Percentiles rank a stretch among this genome's conserved stretches.
These are phyloP conservation scores for Pteronura brasiliensis DNA, from an alignment of 2,113 vertebrate species.

Conservation along the genomic window DNA sequence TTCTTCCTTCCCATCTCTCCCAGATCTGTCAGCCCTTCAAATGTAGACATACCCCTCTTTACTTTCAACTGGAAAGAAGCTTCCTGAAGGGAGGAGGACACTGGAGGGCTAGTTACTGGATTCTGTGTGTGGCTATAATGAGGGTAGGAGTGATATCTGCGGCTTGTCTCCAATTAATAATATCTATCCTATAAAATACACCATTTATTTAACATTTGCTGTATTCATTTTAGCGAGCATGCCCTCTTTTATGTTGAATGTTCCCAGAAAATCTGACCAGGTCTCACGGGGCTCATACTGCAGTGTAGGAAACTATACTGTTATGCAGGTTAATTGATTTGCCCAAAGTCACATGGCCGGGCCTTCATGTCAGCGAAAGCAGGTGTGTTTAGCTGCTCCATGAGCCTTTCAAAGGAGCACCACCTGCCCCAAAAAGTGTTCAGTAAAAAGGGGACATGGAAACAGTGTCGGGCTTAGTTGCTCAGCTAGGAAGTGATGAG, in stretches of 20 bases:
- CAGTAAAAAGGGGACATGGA: neutral
- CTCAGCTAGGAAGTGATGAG: neutral
- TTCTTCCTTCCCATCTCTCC: too few relatives aligned
- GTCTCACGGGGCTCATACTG: neutral
- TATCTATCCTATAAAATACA: neutral
- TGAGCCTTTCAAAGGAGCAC: neutral
- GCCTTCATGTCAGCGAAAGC: neutral
- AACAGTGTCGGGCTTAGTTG: neutral
- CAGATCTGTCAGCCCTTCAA: neutral
- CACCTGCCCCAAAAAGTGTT: neutral
- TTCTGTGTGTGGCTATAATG: neutral
- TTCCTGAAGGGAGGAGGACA: neutral
- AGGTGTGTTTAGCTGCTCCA: accelerated
- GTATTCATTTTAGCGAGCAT: neutral
- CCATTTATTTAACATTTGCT: neutral
- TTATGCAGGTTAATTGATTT: neutral
- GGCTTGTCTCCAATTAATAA: neutral
- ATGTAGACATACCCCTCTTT: accelerated
- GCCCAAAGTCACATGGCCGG: neutral
- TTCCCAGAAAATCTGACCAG: neutral
- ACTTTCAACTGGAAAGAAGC: neutral
- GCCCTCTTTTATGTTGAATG: neutral
- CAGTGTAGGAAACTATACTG: neutral
- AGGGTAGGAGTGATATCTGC: neutral
- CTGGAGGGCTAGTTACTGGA: neutral